These are phyloP conservation scores for Apotomis capreana DNA, from an alignment of 2,888 invertebrate genomes.

Conservation along the genomic window DNA sequence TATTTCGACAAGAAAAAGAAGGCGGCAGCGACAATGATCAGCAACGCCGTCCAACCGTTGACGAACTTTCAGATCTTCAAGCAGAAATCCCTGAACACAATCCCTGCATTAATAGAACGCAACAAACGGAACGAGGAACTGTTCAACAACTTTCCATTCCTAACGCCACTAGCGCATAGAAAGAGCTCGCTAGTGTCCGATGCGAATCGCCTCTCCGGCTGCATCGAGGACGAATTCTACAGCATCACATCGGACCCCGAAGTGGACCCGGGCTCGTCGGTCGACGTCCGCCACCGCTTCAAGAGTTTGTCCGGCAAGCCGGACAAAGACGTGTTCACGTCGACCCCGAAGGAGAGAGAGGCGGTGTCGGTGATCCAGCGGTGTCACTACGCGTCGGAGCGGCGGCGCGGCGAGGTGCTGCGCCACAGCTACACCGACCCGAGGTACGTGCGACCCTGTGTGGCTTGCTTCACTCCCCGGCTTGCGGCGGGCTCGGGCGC, in stretches of 20 bases:
- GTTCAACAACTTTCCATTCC: conserved; percentile 82
- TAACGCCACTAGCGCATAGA: conserved; percentile 83
- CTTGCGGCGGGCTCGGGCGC: conserved; percentile 14
- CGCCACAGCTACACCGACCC: conserved; percentile 72
- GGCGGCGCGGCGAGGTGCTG: conserved; percentile 49
- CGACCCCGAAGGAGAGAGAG: conserved; percentile 60
- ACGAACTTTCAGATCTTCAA: conserved; percentile 77
- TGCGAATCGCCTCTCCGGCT: conserved; percentile 68
- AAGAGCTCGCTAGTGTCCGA: conserved; percentile 72
- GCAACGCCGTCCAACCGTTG: conserved; percentile 68
- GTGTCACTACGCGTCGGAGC: conserved; percentile 44
- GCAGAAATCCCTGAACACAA: conserved; percentile 78
- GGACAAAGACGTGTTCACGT: conserved; percentile 57
- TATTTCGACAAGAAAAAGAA: conserved; percentile 76
- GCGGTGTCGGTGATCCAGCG: conserved; percentile 36
- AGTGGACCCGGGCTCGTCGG: conserved; percentile 54
- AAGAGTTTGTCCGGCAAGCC: conserved; percentile 62
- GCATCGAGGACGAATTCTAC: conserved; percentile 78
- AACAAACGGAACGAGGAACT: conserved; percentile 71
- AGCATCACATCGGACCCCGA: conserved; percentile 70
- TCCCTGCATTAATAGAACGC: conserved; percentile 70
- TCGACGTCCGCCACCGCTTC: conserved; percentile 65
- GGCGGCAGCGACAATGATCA: conserved; percentile 62
- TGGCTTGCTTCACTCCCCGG: conserved; percentile 44
- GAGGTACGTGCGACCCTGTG: conserved; percentile 62